A percentile compares a stretch with the other conserved stretches of the same genome.
phyloP scores from a whole-genome alignment of 2,797 vertebrate species.

The Acipenser oxyrinchus region DNA sequence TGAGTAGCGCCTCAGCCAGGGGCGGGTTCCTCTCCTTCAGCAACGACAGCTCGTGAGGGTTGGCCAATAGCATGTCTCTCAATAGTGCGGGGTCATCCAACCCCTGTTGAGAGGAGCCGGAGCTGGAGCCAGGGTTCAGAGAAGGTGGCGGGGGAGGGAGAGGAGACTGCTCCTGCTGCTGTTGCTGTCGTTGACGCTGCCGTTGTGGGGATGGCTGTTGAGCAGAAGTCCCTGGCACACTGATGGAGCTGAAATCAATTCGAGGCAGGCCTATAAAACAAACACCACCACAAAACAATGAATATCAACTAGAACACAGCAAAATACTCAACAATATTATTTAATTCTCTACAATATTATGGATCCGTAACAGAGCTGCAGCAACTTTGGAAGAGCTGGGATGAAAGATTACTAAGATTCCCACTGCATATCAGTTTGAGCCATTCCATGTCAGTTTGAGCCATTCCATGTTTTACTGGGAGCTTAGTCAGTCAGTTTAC shows the following conservation, averaged over 20 bases:
- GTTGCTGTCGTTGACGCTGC: constrained; percentile 25
- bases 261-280: constrained; percentile 69
- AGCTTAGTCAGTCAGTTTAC: no score
- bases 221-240: constrained; percentile 77
- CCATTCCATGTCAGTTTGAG: no score
- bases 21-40: constrained; percentile 93
- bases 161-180: constrained; percentile 36
- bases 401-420: no score
- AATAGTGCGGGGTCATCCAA: constrained; percentile 86
- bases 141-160: constrained; percentile 40
- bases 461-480: no score
- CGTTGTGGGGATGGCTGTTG: constrained; percentile 32
- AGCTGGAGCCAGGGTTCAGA: constrained; percentile 37
- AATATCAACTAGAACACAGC: no score
- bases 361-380: no score
- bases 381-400: no score
- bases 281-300: no score
- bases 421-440: no score
- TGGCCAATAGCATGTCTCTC: constrained; percentile 88
- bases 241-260: constrained; percentile 94
- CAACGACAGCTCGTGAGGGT: constrained; percentile 91
- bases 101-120: constrained; percentile 72
- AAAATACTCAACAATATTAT: no score
- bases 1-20: constrained; percentile 88
- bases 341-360: no score